Conservation (phyloP, 2,888 invertebrate genomes). For the Eustalomyia histrio region DNA sequence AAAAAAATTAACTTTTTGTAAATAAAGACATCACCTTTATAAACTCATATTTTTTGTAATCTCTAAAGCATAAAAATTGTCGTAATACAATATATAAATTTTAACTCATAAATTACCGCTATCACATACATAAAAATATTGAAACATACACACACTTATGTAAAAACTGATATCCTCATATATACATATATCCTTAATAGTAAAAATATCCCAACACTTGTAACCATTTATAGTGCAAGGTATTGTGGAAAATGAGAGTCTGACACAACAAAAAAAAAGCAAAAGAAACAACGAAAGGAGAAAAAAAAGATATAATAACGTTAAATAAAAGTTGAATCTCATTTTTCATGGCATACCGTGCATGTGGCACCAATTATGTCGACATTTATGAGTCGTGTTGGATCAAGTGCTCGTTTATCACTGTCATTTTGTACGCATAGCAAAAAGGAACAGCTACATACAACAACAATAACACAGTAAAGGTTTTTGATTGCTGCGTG, state of each 20-base stretch:
- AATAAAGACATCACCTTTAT: conserved; percentile 47
- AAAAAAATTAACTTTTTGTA: conserved; percentile 37
- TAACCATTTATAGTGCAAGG: conserved; percentile 6
- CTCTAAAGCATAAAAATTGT: conserved; percentile 47
- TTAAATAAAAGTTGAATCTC: conserved; percentile 64
- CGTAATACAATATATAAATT: conserved; percentile 34
- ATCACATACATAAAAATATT: conserved; percentile 8
- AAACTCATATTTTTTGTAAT: conserved; percentile 48
- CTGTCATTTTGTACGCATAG: conserved; percentile 59
- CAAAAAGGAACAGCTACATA: conserved; percentile 7
- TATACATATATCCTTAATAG: not conserved
- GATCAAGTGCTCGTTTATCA: conserved; percentile 65
- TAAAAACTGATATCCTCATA: not conserved
- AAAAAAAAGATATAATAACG: conserved; percentile 36
- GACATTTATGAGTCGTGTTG: conserved; percentile 66
- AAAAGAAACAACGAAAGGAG: conserved; percentile 1
- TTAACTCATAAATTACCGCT: conserved; percentile 40
- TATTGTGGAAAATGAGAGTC: conserved; percentile 24
- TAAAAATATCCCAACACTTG: not conserved
- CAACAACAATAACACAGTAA: conserved; percentile 30
- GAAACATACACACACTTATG: not conserved
- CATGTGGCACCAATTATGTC: conserved; percentile 65
- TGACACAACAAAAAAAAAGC: too few relatives aligned
- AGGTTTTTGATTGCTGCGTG: conserved; percentile 52
- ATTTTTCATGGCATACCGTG: conserved; percentile 62